Evolutionary conservation across 2,888 invertebrate species (phyloP).

Genomic region (Cantharis rufa): DNA sequence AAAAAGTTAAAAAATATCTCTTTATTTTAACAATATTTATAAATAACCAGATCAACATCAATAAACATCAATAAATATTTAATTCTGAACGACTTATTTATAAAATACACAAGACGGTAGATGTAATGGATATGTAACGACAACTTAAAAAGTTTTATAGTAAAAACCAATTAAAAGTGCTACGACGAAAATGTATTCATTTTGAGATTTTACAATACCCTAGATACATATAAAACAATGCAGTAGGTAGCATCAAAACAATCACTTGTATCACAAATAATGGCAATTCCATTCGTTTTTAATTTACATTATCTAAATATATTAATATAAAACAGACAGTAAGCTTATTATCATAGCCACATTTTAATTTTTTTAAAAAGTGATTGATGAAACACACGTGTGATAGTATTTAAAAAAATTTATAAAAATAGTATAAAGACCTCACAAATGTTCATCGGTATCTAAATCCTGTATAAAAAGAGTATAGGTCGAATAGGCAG

Average conservation of each 20-base stretch:
- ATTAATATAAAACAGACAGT: background rate
- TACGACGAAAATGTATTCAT: background rate
- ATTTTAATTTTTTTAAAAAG: constrained; percentile 5
- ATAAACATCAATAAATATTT: constrained; percentile 32
- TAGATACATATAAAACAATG: background rate
- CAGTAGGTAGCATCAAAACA: background rate
- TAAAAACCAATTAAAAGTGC: background rate
- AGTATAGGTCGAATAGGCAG: background rate
- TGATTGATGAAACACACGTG: constrained; percentile 5
- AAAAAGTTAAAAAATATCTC: constrained; percentile 33
- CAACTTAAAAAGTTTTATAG: background rate
- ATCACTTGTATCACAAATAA: constrained; percentile 25
- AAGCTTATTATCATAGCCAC: constrained; percentile 16
- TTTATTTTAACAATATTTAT: constrained; percentile 41
- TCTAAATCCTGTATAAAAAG: background rate
- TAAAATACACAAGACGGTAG: constrained; percentile 17
- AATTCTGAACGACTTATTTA: constrained; percentile 12
- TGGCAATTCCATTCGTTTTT: constrained; percentile 25
- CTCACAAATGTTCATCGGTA: background rate
- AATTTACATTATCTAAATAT: background rate
- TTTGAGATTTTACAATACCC: background rate
- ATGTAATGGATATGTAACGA: constrained; percentile 12
- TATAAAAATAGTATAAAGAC: background rate
- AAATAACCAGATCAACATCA: constrained; percentile 39
- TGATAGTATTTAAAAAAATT: background rate